Conservation (phyloP, 2,113 vertebrate species). For the Poecilia latipinna region DNA sequence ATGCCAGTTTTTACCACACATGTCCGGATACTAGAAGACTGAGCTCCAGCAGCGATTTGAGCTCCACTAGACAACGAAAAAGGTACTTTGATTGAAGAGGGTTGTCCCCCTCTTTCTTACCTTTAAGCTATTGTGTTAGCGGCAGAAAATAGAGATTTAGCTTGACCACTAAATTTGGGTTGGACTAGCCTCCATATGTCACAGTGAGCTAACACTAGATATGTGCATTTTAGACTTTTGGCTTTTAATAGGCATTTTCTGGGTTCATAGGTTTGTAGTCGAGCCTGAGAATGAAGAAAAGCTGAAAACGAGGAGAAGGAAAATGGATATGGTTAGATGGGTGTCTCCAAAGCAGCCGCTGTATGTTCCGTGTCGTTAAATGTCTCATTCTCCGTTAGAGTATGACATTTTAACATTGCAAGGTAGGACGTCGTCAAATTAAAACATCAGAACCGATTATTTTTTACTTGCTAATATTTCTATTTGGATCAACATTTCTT, state of each 20-base stretch:
- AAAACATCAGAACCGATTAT: not conserved
- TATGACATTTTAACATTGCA: not conserved
- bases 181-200: conserved; percentile 44
- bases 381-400: not conserved
- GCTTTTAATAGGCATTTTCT: not conserved
- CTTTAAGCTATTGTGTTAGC: conserved; percentile 67
- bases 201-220: conserved; percentile 18
- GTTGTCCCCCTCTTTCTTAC: conserved; percentile 25
- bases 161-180: conserved; percentile 51
- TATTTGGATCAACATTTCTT: conserved; percentile 4
- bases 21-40: conserved; percentile 30
- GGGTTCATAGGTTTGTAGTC: not conserved
- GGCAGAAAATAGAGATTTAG: conserved; percentile 58
- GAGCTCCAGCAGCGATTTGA: conserved; percentile 20
- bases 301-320: conserved; percentile 34
- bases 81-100: conserved; percentile 68
- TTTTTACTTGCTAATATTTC: not conserved
- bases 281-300: conserved; percentile 17
- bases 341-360: conserved; percentile 64
- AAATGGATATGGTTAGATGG: conserved; percentile 66
- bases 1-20: conserved; percentile 28
- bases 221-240: not conserved
- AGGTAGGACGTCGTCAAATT: no score
- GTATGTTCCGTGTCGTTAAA: conserved; percentile 19
- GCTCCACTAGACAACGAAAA: conserved; percentile 38